Conservation (phyloP, 2,113 vertebrate species). For the Pantherophis guttatus region DNA sequence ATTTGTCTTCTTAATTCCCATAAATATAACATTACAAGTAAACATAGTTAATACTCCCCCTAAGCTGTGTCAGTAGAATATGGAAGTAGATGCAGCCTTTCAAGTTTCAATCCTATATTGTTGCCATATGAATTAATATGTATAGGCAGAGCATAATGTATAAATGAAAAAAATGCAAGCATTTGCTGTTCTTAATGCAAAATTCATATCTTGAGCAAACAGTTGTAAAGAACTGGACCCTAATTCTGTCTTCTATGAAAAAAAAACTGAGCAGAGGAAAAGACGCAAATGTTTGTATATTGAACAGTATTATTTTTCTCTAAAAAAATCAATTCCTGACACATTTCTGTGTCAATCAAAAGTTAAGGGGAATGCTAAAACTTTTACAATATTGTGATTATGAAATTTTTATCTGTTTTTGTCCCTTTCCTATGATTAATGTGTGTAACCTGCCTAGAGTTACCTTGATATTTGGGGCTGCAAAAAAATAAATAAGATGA, state of each 20-base stretch:
- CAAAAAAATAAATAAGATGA: neutral
- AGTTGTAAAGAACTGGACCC: neutral
- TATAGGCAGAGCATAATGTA: neutral
- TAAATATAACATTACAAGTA: neutral
- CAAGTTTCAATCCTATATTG: neutral
- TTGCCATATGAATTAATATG: neutral
- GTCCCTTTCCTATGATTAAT: neutral
- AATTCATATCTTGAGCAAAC: neutral
- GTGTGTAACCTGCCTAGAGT: neutral
- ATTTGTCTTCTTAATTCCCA: neutral
- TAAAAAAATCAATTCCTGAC: neutral
- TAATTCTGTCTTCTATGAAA: neutral
- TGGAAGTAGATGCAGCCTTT: neutral
- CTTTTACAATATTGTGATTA: neutral
- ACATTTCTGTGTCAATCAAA: neutral
- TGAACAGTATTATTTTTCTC: neutral
- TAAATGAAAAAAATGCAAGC: neutral
- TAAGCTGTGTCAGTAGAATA: neutral
- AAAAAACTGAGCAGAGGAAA: neutral
- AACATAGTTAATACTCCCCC: neutral
- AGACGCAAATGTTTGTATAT: neutral
- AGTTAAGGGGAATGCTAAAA: neutral
- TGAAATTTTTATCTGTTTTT: neutral
- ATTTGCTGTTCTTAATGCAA: neutral
- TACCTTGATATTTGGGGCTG: neutral